phyloP scores from a whole-genome alignment of 1,140 invertebrate species.

The Leptinotarsa lineolata region DNA sequence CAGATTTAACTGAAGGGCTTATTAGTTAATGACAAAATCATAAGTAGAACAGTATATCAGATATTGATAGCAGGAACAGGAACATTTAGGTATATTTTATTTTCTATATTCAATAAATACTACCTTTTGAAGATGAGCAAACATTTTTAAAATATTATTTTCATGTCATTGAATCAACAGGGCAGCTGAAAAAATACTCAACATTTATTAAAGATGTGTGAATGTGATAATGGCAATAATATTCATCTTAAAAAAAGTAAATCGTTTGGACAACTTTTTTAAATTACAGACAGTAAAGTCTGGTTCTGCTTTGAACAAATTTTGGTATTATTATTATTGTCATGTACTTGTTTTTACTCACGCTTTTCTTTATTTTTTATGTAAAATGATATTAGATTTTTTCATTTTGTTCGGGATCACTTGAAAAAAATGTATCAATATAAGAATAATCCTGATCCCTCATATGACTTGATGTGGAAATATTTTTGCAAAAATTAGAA shows the following conservation, averaged over 20 bases:
- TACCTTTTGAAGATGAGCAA: no score
- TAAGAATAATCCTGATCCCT: no score
- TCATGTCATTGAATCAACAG: neutral
- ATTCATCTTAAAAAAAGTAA: neutral
- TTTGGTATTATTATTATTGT: neutral
- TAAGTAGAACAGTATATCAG: neutral
- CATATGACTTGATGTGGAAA: no score
- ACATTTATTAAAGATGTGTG: neutral
- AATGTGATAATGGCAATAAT: neutral
- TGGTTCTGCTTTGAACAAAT: neutral
- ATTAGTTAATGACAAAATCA: neutral
- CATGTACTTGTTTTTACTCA: no score
- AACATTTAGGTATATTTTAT: neutral
- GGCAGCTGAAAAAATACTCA: neutral
- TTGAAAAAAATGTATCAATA: no score
- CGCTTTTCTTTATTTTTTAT: no score
- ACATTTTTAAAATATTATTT: no score
- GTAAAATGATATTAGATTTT: no score
- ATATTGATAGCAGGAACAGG: neutral
- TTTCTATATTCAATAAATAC: no score
- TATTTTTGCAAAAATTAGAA: no score
- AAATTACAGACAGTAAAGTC: neutral
- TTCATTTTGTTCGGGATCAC: no score
- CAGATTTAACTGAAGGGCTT: neutral
- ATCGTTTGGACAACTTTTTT: neutral